Conservation (phyloP, 2,888 invertebrate species). For the Taenaris catops region DNA sequence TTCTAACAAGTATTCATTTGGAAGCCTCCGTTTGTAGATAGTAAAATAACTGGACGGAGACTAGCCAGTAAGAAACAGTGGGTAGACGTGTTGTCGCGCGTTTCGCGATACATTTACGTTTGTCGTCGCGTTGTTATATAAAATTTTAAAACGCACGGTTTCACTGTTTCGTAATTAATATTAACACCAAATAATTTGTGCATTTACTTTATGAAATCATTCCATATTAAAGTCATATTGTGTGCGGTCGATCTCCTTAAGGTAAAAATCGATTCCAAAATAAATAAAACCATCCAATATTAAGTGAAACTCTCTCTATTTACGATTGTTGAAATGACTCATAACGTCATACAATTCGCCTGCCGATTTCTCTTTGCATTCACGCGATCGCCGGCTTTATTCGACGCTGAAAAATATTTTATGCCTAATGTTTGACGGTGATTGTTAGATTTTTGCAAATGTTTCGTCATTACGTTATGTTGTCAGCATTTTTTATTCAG, state of each 20-base stretch:
- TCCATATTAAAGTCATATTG: constrained; percentile 16
- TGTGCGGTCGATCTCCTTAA: constrained; percentile 21
- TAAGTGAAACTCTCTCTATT: too few relatives aligned
- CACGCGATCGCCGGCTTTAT: constrained; percentile 33
- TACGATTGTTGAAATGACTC: too few relatives aligned
- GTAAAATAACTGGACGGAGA: too few relatives aligned
- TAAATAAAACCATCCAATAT: not conserved
- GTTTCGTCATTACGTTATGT: constrained; percentile 19
- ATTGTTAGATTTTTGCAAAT: constrained; percentile 7
- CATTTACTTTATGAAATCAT: constrained; percentile 30
- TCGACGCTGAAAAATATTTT: constrained; percentile 7
- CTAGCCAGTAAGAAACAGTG: too few relatives aligned
- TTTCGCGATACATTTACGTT: constrained; percentile 9
- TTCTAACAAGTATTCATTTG: too few relatives aligned
- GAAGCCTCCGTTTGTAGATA: too few relatives aligned
- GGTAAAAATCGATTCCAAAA: constrained; percentile 12
- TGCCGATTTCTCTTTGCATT: constrained; percentile 63
- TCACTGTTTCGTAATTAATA: constrained; percentile 19
- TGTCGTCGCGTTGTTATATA: constrained; percentile 32
- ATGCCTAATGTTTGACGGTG: not conserved
- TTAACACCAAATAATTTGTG: constrained; percentile 19
- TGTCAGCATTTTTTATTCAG: constrained; percentile 16
- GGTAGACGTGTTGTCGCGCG: too few relatives aligned
- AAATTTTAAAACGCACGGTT: constrained; percentile 23
- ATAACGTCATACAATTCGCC: constrained; percentile 9